Evolutionary conservation across 2,113 vertebrate species (phyloP).

Genomic region (Pavo muticus): DNA sequence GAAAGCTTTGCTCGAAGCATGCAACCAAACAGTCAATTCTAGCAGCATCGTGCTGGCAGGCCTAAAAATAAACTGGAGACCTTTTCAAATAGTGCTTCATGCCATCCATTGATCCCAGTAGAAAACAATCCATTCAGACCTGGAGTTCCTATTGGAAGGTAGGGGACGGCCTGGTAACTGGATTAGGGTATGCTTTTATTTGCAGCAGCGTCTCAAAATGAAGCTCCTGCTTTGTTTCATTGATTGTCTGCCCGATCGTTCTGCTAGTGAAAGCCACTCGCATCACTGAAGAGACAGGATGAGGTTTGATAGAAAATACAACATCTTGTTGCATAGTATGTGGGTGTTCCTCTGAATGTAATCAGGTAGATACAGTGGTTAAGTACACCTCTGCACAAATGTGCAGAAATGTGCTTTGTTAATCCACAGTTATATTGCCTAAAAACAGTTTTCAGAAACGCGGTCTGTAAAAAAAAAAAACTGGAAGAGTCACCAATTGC

Average conservation of each 20-base stretch:
- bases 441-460: not conserved
- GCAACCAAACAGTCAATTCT: conserved; percentile 21
- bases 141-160: conserved; percentile 8
- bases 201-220: conserved; percentile 21
- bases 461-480: not conserved
- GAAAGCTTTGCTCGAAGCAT: conserved; percentile 18
- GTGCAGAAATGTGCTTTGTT: not conserved
- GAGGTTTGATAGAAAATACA: not conserved
- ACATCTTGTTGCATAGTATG: not conserved
- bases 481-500: not conserved
- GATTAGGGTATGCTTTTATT: conserved; percentile 34
- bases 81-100: conserved; percentile 35
- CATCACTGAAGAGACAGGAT: not conserved
- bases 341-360: not conserved
- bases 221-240: conserved; percentile 44
- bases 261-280: not conserved
- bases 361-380: not conserved
- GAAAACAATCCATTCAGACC: not conserved
- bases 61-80: not conserved
- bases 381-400: not conserved
- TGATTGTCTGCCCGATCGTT: not conserved
- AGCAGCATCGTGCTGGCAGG: not conserved
- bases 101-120: not conserved
- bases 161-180: conserved; percentile 33
- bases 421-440: not conserved